A percentile compares a stretch with the other conserved stretches of the same genome.
Conservation (phyloP, 2,888 invertebrate genomes). For the Neoaliturus tenellus region DNA sequence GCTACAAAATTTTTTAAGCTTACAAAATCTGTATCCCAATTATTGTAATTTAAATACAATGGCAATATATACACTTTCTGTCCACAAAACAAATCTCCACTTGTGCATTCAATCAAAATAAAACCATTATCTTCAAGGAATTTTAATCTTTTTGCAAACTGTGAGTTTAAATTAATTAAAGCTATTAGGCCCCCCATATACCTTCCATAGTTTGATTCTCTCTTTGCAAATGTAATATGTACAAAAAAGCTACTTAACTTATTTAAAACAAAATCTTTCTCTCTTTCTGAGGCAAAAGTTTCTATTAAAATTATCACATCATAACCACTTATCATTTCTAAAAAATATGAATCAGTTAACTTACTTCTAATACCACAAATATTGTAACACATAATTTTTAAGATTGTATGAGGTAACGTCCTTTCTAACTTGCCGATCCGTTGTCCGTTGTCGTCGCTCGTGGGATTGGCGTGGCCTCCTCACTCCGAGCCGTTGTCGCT, state of each 20-base stretch:
- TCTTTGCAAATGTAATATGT: background rate
- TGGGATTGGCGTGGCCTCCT: too few species aligned
- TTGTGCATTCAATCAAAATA: background rate
- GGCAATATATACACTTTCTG: background rate
- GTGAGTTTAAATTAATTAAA: background rate
- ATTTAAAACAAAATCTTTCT: background rate
- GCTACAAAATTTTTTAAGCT: background rate
- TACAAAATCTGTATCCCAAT: background rate
- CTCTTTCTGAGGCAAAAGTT: background rate
- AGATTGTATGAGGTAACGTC: background rate
- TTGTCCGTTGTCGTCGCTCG: too few species aligned
- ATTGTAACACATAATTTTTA: slow-evolving; percentile 18
- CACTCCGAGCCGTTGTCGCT: too few species aligned
- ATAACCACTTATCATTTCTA: background rate
- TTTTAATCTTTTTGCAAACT: background rate
- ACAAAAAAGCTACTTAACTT: background rate
- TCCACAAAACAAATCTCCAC: background rate
- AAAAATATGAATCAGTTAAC: background rate
- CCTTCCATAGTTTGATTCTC: background rate
- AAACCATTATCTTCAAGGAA: background rate
- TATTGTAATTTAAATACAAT: background rate
- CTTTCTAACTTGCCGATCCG: background rate
- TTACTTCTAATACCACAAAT: slow-evolving; percentile 15
- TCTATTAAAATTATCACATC: slow-evolving; percentile 17
- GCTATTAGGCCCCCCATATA: background rate